Percentiles rank a stretch among this genome's conserved stretches.
Conservation (phyloP, 2,888 invertebrate genomes). For the Macaria notata region DNA sequence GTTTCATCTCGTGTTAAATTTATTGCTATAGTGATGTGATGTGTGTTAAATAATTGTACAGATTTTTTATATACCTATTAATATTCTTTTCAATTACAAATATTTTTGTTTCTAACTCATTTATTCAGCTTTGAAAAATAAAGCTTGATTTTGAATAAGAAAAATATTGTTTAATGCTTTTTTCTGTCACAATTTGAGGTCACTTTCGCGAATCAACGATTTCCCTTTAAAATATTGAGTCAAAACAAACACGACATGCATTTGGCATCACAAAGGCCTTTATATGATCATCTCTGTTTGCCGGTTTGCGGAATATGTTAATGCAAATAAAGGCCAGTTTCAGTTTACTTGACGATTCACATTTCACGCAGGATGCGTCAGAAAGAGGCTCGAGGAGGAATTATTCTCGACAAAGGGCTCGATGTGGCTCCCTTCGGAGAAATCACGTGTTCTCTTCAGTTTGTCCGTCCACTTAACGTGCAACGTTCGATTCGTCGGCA, state of each 20-base stretch:
- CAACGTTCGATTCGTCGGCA: constrained; percentile 54
- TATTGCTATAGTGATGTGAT: too few relatives aligned
- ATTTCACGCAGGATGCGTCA: constrained; percentile 50
- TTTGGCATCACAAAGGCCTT: constrained; percentile 66
- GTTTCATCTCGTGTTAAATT: too few relatives aligned
- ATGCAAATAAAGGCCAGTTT: constrained; percentile 63
- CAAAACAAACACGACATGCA: constrained; percentile 55
- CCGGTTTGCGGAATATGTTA: constrained; percentile 61
- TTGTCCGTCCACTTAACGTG: constrained; percentile 67
- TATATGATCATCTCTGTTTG: constrained; percentile 71
- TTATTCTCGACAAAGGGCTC: constrained; percentile 44
- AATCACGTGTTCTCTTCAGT: constrained; percentile 53
- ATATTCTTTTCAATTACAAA: too few relatives aligned
- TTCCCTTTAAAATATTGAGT: constrained; percentile 64
- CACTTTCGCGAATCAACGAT: constrained; percentile 53
- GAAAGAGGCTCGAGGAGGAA: constrained; percentile 31
- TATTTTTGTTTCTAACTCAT: too few relatives aligned
- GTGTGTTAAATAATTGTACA: too few relatives aligned
- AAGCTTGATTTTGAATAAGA: not conserved
- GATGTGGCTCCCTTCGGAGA: constrained; percentile 41
- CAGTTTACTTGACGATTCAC: constrained; percentile 62
- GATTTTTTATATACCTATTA: too few relatives aligned
- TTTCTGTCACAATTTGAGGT: constrained; percentile 34
- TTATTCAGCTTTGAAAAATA: not conserved
- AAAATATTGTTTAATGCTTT: not conserved